Base-by-base conservation (phyloP, 2,888 invertebrate species). In the Carabus problematicus region DNA sequence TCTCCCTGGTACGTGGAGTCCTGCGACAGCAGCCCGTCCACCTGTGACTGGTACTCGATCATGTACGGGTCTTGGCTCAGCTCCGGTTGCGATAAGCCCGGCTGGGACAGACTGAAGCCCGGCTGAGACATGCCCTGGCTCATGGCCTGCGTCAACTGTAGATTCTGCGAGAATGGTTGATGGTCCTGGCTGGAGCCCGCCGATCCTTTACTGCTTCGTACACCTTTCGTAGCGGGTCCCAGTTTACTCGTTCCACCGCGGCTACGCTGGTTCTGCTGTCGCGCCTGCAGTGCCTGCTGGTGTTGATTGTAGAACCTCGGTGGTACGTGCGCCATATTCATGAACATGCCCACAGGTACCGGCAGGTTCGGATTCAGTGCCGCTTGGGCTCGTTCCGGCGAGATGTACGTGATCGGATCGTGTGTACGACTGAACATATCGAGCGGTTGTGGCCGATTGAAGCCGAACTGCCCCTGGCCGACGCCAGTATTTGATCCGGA, bases 401-500 rank as follows among this genome's bases (percentile, higher is more conserved):
- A 94, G 73, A 97, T 97, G 82, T 94, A 97, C 62, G 95, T 93
- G 72, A 97, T 91, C 29, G 96, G 94, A 81, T 98, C 97, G 89
- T 91, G 93, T 72, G 86, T 91, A 76, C 87, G 88, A 76, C 86
- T 86, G 78, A 88, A 89, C 79, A 88, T 85, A 73, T 89, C 89
- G 73, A 88, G 76, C 0, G 85, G 83, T 18, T 85, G 81, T 41
- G 69, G 55, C 8, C 62, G 49, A 12, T 41, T 56, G 71, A 62
- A 75, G 72, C 59, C 66, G 42, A 84, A 79, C 54, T 78, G 77
- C 0, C 76, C 76, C 12, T 75, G 75, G 49, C 71, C 82, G n/a
- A 60, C 14, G 40, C 41, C 59, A 1, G 41, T 42, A 52, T 9
- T 52, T 11, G 18, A n/a, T 9, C 29, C 43, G 8, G 12, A n/a